phyloP scores from a whole-genome alignment of 2,888 invertebrate species.

The Vanessa cardui region DNA sequence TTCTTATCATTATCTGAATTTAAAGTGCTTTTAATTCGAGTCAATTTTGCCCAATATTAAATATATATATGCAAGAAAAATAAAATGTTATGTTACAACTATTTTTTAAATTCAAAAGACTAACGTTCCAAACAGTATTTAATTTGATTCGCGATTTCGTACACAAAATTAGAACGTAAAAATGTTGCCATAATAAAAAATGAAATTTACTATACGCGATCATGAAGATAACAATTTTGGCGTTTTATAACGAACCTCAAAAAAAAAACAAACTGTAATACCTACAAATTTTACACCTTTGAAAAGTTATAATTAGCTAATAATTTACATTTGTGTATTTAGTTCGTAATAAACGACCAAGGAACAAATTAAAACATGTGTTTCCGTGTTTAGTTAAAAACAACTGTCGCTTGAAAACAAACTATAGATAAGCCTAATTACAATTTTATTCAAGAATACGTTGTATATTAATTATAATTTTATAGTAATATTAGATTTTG shows the following conservation, averaged over 20 bases:
- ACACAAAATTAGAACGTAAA: slow-evolving; percentile 6
- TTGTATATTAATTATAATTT: neutral
- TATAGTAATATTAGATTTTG: too few species aligned
- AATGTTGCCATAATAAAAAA: slow-evolving; percentile 11
- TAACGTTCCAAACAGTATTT: slow-evolving; percentile 3
- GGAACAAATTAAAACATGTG: slow-evolving; percentile 3
- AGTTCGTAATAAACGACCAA: slow-evolving; percentile 10
- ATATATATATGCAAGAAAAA: too few species aligned
- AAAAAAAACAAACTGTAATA: slow-evolving; percentile 18
- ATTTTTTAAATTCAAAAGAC: neutral
- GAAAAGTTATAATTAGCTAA: slow-evolving; percentile 20
- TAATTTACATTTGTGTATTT: slow-evolving; percentile 22
- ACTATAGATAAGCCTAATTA: slow-evolving; percentile 1
- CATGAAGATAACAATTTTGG: slow-evolving; percentile 25
- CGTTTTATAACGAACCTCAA: slow-evolving; percentile 12
- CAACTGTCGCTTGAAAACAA: slow-evolving; percentile 12
- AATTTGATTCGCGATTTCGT: slow-evolving; percentile 4
- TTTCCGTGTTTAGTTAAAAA: slow-evolving; percentile 8
- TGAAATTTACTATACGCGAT: slow-evolving; percentile 13
- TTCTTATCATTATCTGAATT: neutral
- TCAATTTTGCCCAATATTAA: too few species aligned
- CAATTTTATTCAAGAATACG: neutral
- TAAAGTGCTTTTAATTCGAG: too few species aligned
- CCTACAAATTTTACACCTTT: slow-evolving; percentile 31
- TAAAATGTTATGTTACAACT: too few species aligned